These are phyloP conservation scores for Ceuthmochares aereus DNA, from an alignment of 2,113 vertebrate species.

Conservation along the genomic window DNA sequence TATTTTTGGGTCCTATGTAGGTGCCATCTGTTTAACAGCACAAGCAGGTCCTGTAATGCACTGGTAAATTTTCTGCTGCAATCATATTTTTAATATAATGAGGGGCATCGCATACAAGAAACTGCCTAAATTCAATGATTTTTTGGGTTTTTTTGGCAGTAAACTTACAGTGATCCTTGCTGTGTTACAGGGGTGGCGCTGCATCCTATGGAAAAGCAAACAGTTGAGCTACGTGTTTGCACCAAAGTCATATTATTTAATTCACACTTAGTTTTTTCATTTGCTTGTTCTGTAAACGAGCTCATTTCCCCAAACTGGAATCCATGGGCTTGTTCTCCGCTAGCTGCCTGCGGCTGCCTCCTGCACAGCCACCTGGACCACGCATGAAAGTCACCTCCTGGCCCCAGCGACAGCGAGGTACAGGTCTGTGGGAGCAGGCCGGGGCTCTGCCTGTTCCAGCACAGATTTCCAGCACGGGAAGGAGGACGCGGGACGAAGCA, in stretches of 20 bases:
- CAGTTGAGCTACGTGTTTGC: conserved; percentile 8
- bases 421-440: neutral
- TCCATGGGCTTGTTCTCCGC: neutral
- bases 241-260: neutral
- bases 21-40: conserved; percentile 64
- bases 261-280: neutral
- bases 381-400: rapidly evolving
- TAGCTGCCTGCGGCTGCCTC: neutral
- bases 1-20: conserved; percentile 62
- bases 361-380: rapidly evolving
- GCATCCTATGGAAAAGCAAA: conserved; percentile 24
- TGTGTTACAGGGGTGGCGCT: neutral
- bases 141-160: conserved; percentile 6
- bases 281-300: neutral
- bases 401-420: rapidly evolving
- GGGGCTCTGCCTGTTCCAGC: neutral
- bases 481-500: neutral
- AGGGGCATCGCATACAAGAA: neutral
- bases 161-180: neutral
- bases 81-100: conserved; percentile 28
- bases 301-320: neutral
- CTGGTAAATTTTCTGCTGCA: conserved; percentile 49
- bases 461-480: neutral
- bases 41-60: conserved; percentile 44
- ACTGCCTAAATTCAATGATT: neutral